Evolutionary conservation across 1,140 invertebrate genomes (phyloP), one percentile per base, ranked within the genome.

Genomic region (Trachymyrmex cornetzi): DNA sequence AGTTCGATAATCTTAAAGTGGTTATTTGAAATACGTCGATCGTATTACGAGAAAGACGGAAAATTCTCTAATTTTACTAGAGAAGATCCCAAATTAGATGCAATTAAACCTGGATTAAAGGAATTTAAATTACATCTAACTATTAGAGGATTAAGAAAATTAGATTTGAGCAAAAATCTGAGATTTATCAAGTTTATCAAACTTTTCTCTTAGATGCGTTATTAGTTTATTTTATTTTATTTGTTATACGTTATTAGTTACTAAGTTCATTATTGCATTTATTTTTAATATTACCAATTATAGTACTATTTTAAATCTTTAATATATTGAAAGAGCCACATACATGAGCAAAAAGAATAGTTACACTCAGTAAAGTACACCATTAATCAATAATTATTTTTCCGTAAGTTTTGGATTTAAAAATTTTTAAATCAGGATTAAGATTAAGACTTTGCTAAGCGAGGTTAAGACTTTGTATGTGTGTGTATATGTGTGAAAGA

Each of bases 1-100:
- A 87, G 77, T 90, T 90, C 88, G 72, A 86, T 87, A 86, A 89
- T 80, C 57, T 69, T 77, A 50, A 82, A 88, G 85, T 86, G 82
- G 88, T 89, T 90, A 88, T 87, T 90, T 79, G 77, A 53, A 88
- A 77, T 88, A 80, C 77, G 75, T 64, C 87, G 55, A 55, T 77
- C 69, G 79, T 57, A 61, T 86, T 81, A 77, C 87, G 67, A 64
- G 74, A 61, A 48, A 50, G 61, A 79, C 11, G 12, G 61, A 53
- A 79, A 30, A 50, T 53, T 44, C 19, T 12, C 12, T 22, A 64
- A 79, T 79, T 79, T 79, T 79, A 63, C 38, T 63, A 30, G 19
- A 66, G 61, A 66, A 63, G 24, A 66, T 38, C 38, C 34, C n/a
- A 57, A 44, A 79, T 66, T 50, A 64, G 24, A 63, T 63, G 24